These are phyloP conservation scores for Trinorchestia longiramus DNA, from an alignment of 1,140 invertebrate genomes.

Conservation along the genomic window DNA sequence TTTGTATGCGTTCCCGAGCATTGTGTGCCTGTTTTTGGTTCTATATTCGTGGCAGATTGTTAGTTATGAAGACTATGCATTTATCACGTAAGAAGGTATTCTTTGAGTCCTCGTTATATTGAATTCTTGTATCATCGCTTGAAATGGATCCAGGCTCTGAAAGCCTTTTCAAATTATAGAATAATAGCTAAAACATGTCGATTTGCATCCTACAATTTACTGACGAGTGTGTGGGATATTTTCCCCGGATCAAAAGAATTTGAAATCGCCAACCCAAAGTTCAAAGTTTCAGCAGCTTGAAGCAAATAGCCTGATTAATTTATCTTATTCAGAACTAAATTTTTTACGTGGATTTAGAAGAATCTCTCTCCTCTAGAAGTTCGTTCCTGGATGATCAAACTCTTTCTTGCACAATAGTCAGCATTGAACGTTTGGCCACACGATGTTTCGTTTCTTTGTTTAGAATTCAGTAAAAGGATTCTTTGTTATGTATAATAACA, in stretches of 20 bases:
- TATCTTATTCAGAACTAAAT: background rate
- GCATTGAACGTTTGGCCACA: too few species aligned
- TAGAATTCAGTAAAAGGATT: too few species aligned
- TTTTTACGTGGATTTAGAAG: background rate
- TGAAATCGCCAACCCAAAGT: background rate
- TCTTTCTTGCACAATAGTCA: too few species aligned
- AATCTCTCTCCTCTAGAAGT: too few species aligned
- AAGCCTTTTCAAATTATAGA: background rate
- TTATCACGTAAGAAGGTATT: background rate
- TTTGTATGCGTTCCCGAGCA: background rate
- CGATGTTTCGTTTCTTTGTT: too few species aligned
- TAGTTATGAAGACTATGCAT: conserved; percentile 63
- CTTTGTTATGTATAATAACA: too few species aligned
- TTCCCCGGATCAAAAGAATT: background rate
- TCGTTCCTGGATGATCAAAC: too few species aligned
- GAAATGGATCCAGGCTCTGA: background rate
- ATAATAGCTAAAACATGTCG: background rate
- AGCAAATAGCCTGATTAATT: background rate
- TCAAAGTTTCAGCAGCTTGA: background rate
- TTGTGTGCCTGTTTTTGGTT: background rate
- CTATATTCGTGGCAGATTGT: background rate
- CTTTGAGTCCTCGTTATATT: background rate
- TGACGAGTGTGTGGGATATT: background rate
- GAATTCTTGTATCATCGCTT: background rate
- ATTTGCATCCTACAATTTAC: background rate